Conservation (phyloP, 2,888 invertebrate genomes). For the Cacoxenus indagator region DNA sequence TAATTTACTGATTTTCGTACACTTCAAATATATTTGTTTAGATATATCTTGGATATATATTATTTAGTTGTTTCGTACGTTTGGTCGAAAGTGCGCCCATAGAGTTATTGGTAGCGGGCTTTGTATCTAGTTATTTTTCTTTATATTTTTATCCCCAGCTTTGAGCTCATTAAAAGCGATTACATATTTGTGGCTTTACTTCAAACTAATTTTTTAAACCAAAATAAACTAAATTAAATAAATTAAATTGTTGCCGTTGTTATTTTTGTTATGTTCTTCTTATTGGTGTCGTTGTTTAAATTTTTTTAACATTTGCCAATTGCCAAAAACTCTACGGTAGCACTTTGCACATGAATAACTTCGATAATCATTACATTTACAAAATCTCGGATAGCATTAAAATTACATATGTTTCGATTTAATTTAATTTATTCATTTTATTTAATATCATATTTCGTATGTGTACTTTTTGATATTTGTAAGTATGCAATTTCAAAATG, state of each 20-base stretch:
- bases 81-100: conserved; percentile 8
- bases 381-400: conserved; percentile 65
- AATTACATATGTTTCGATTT: conserved; percentile 54
- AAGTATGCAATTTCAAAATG: neutral
- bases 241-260: no score
- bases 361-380: conserved; percentile 51
- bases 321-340: conserved; percentile 29
- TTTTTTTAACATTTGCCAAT: conserved; percentile 22
- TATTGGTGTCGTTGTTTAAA: conserved; percentile 36
- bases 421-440: conserved; percentile 36
- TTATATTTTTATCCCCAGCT: conserved; percentile 38
- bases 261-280: no score
- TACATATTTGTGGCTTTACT: conserved; percentile 21
- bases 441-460: conserved; percentile 49
- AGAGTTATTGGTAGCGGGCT: conserved; percentile 30
- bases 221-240: conserved; percentile 37
- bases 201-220: conserved; percentile 35
- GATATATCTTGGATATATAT: conserved; percentile 51
- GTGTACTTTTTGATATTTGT: conserved; percentile 33
- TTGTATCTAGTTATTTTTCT: conserved; percentile 35
- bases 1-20: conserved; percentile 33
- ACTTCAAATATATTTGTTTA: conserved; percentile 26
- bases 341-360: neutral
- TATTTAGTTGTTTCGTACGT: conserved; percentile 11
- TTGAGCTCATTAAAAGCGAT: conserved; percentile 39